These are phyloP conservation scores for Leucophenga montana DNA, from an alignment of 2,888 invertebrate species.

Conservation along the genomic window DNA sequence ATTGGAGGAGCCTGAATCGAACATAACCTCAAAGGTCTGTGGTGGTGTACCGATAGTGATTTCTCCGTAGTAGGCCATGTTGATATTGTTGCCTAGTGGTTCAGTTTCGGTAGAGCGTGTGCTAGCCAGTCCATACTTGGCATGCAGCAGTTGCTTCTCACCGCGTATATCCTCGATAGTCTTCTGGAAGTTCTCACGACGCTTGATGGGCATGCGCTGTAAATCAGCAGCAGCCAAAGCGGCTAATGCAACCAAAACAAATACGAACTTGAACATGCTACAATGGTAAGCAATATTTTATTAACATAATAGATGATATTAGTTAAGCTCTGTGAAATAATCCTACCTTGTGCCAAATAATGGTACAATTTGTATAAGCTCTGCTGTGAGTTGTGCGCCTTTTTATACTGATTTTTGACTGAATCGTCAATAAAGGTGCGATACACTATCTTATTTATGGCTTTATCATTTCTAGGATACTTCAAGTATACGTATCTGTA, in stretches of 20 bases:
- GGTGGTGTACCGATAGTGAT: slow-evolving; percentile 91
- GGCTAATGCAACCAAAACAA: slow-evolving; percentile 30
- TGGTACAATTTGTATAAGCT: neutral
- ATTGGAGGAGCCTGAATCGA: slow-evolving; percentile 79
- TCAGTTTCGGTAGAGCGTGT: slow-evolving; percentile 36
- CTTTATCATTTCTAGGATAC: neutral
- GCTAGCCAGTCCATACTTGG: slow-evolving; percentile 39
- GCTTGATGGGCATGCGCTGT: slow-evolving; percentile 42
- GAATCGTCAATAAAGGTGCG: neutral
- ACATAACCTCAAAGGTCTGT: slow-evolving; percentile 92
- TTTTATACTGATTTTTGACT: slow-evolving; percentile 16
- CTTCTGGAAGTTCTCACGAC: slow-evolving; percentile 39
- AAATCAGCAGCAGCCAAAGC: slow-evolving; percentile 38
- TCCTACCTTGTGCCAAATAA: slow-evolving; percentile 9
- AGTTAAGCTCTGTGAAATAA: too few relatives aligned
- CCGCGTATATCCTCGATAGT: slow-evolving; percentile 36
- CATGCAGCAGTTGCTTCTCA: slow-evolving; percentile 41
- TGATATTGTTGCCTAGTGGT: slow-evolving; percentile 51
- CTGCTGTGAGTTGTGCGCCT: neutral
- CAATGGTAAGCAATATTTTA: neutral
- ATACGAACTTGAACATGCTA: slow-evolving; percentile 38
- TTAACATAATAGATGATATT: too few relatives aligned
- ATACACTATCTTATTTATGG: neutral
- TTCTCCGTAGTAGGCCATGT: slow-evolving; percentile 62
- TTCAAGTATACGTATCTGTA: neutral